Conservation (phyloP, 2,888 invertebrate genomes). For the Meiosimyza platycephala region DNA sequence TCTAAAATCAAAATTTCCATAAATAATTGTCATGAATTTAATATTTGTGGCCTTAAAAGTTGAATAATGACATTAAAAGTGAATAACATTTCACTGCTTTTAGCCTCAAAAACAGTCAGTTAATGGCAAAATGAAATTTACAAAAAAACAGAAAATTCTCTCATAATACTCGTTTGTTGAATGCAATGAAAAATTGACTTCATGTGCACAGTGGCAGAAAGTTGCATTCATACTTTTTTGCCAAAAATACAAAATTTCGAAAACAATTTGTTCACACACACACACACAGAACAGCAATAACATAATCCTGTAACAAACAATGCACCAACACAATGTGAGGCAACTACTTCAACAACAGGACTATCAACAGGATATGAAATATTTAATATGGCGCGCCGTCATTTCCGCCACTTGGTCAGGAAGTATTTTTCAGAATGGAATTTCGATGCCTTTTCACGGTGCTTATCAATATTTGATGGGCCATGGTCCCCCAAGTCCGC, state of each 20-base stretch:
- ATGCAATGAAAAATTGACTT: too few relatives aligned
- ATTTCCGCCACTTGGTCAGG: constrained; percentile 1
- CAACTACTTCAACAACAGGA: not conserved
- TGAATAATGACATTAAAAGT: too few relatives aligned
- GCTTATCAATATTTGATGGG: constrained; percentile 21
- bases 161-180: too few relatives aligned
- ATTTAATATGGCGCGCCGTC: constrained; percentile 17
- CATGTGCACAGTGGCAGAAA: too few relatives aligned
- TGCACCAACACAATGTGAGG: not conserved
- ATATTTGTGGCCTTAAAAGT: too few relatives aligned
- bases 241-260: not conserved
- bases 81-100: too few relatives aligned
- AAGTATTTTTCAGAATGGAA: not conserved
- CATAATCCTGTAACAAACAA: too few relatives aligned
- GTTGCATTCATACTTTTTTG: not conserved
- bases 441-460: constrained; percentile 1
- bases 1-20: too few relatives aligned
- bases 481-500: not conserved
- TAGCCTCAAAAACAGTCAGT: too few relatives aligned
- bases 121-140: too few relatives aligned
- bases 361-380: constrained; percentile 11
- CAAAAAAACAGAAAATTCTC: too few relatives aligned
- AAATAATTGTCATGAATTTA: too few relatives aligned
- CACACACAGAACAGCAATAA: not conserved
- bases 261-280: not conserved